Conservation (phyloP, 2,113 vertebrate species). For the Pungitius pungitius region DNA sequence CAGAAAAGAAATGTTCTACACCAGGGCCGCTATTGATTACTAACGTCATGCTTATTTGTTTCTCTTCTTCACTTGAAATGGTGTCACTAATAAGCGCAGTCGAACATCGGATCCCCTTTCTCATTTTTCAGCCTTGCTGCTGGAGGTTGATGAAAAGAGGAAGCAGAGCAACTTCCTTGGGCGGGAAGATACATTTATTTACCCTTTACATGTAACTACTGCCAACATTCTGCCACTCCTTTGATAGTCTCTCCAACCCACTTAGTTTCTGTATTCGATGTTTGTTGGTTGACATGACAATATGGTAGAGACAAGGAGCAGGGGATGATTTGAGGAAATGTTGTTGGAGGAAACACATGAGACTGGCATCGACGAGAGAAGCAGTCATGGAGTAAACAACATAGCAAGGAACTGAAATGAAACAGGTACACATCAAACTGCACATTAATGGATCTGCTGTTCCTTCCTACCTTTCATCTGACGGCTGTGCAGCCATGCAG, state of each 20-base stretch:
- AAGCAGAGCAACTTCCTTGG: neutral
- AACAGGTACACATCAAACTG: constrained; percentile 9
- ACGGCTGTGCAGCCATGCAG: constrained; percentile 10
- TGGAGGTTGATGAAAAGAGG: neutral
- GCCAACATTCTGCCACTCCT: neutral
- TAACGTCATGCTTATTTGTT: constrained; percentile 12
- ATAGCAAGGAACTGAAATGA: constrained; percentile 6
- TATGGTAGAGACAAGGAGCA: neutral
- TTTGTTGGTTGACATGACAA: neutral
- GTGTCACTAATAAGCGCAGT: constrained; percentile 17
- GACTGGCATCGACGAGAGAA: neutral
- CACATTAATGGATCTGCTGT: no score
- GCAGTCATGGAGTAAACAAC: constrained; percentile 20
- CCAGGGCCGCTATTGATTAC: constrained; percentile 15
- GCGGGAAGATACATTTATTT: constrained; percentile 2
- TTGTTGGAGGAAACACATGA: constrained; percentile 8
- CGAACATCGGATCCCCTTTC: constrained; percentile 9
- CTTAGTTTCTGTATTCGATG: constrained; percentile 9
- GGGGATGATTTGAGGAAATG: neutral
- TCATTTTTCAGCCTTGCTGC: neutral
- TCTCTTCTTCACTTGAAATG: constrained; percentile 21
- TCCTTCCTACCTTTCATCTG: constrained; percentile 17
- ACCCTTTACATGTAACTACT: constrained; percentile 1
- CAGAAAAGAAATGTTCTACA: neutral
- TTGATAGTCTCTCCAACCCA: neutral